Percentiles rank a stretch among this genome's conserved stretches.
Conservation (phyloP, 2,888 invertebrate species). For the Brenthis hecate region DNA sequence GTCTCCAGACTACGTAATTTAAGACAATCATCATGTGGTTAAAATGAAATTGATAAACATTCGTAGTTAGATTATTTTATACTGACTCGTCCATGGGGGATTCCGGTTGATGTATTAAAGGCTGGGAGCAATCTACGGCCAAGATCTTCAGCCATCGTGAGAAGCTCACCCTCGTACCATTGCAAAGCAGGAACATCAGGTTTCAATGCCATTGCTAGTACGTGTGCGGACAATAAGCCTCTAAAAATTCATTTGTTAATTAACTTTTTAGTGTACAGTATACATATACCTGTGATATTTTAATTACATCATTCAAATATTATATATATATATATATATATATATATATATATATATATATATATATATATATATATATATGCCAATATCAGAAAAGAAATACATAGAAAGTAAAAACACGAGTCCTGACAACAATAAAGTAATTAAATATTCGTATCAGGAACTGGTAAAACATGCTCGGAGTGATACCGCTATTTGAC, state of each 20-base stretch:
- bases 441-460: slow-evolving; percentile 1
- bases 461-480: background rate
- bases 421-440: background rate
- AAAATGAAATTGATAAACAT: too few relatives aligned
- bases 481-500: slow-evolving; percentile 44
- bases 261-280: too few relatives aligned
- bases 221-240: slow-evolving; percentile 95
- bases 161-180: slow-evolving; percentile 94
- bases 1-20: too few relatives aligned
- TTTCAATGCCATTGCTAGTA: slow-evolving; percentile 91
- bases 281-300: too few relatives aligned
- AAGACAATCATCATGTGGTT: too few relatives aligned
- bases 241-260: slow-evolving; percentile 66
- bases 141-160: slow-evolving; percentile 95
- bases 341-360: too few relatives aligned
- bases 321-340: too few relatives aligned
- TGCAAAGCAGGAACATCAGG: slow-evolving; percentile 87
- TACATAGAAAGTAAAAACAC: background rate
- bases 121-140: slow-evolving; percentile 97
- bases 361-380: too few relatives aligned
- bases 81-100: slow-evolving; percentile 95
- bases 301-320: background rate
- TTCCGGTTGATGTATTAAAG: slow-evolving; percentile 98
- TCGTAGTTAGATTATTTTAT: background rate
- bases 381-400: background rate